Percentiles rank a stretch among this genome's conserved stretches.
These are phyloP conservation scores for Pseudolycoriella hygida DNA, from an alignment of 2,888 invertebrate genomes.

Conservation along the genomic window DNA sequence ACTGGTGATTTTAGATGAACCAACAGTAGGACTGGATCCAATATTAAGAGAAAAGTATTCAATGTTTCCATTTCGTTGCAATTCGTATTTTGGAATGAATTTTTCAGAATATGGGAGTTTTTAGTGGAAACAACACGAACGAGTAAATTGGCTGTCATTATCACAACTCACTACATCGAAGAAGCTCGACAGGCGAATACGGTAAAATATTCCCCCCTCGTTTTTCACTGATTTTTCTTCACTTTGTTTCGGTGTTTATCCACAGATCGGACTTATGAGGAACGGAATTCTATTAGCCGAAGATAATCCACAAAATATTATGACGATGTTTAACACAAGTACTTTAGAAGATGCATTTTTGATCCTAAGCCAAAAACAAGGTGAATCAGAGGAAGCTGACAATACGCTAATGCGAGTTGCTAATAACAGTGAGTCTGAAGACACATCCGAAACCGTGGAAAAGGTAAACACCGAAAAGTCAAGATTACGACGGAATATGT, in stretches of 20 bases:
- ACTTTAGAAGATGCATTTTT: slow-evolving; percentile 80
- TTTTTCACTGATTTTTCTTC: no score
- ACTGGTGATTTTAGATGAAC: slow-evolving; percentile 77
- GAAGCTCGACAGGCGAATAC: slow-evolving; percentile 69
- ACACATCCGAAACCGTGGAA: neutral
- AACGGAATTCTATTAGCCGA: slow-evolving; percentile 74
- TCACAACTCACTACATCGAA: slow-evolving; percentile 91
- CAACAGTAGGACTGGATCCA: slow-evolving; percentile 88
- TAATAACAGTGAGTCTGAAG: neutral
- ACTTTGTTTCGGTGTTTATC: no score
- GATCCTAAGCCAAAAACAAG: slow-evolving; percentile 45
- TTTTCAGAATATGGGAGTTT: slow-evolving; percentile 71
- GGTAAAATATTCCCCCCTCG: slow-evolving; percentile 35
- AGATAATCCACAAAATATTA: slow-evolving; percentile 55
- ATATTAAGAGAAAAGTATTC: slow-evolving; percentile 58
- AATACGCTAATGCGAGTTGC: neutral
- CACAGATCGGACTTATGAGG: slow-evolving; percentile 83
- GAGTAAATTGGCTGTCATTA: slow-evolving; percentile 62
- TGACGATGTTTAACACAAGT: slow-evolving; percentile 47
- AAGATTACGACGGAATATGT: slow-evolving; percentile 4
- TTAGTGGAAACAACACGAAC: slow-evolving; percentile 51
- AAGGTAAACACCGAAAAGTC: neutral
- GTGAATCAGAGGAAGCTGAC: slow-evolving; percentile 21
- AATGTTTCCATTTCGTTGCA: neutral
- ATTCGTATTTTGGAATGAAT: neutral